Evolutionary conservation across 2,888 invertebrate genomes (phyloP).

Genomic region (Drosophila prostipennis): DNA sequence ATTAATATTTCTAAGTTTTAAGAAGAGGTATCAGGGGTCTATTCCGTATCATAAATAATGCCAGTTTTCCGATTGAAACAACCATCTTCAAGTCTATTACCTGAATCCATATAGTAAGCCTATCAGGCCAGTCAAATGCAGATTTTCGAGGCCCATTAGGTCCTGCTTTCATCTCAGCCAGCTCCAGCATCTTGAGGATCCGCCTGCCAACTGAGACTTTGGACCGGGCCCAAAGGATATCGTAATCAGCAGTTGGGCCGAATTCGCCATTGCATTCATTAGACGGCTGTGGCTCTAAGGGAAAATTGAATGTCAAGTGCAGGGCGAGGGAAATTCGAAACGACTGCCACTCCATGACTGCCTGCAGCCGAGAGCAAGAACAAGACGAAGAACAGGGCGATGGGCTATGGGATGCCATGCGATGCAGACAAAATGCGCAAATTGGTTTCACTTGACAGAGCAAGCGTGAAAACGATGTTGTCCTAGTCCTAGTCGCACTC

Average conservation of each 20-base stretch:
- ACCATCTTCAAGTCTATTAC: not conserved
- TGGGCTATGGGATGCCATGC: slow-evolving; percentile 8
- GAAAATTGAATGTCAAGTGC: slow-evolving; percentile 52
- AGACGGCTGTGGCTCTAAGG: slow-evolving; percentile 3
- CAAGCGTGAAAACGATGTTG: slow-evolving; percentile 61
- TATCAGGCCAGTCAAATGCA: slow-evolving; percentile 37
- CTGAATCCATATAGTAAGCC: not conserved
- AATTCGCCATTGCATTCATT: slow-evolving; percentile 34
- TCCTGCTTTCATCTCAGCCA: not conserved
- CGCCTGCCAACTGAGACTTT: not conserved
- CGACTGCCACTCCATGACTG: slow-evolving; percentile 20
- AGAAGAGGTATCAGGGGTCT: no score
- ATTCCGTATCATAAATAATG: no score
- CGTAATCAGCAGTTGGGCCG: slow-evolving; percentile 26
- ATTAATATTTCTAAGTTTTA: no score
- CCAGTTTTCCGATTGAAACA: no score
- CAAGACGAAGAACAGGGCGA: not conserved
- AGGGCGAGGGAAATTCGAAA: slow-evolving; percentile 25
- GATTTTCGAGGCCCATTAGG: slow-evolving; percentile 54
- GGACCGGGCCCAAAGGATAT: slow-evolving; percentile 16
- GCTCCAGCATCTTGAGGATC: not conserved
- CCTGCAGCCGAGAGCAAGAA: slow-evolving; percentile 1
- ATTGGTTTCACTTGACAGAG: slow-evolving; percentile 53
- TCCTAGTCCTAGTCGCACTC: slow-evolving; percentile 5
- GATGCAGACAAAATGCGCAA: slow-evolving; percentile 56